Base-by-base conservation (phyloP, 2,113 vertebrate genomes). In the Microtus pennsylvanicus region DNA sequence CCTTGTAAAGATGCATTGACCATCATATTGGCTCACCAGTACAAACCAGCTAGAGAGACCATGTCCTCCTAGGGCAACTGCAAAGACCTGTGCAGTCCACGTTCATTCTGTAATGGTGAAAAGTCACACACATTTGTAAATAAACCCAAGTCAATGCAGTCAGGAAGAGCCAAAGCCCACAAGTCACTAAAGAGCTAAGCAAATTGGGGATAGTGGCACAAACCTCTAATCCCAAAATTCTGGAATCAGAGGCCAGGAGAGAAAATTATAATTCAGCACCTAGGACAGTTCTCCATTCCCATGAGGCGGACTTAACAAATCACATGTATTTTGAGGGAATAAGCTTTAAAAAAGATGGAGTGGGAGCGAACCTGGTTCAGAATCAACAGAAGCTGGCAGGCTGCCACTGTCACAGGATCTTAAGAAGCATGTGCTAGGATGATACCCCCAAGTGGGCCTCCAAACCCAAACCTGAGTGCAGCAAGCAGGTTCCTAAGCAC, bases 21-120 rank as follows among this genome's bases (percentile, higher is more conserved):
- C 83, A 96, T 93, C 93, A 88, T 93, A 96, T 83, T 90, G 93
- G 75, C 69, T 96, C 65, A 93, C 35, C 61, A 65, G 38, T 96
- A 52, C 82, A 28, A 67, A 88, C 78, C 50, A 90, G 30, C 19
- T 50, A 21, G 6, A 61, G n/a, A 38, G 4, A 58, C 8, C 11
- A 7, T 17, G 22, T 75, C 78, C 50, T 90, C 42, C 76, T 38
- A 94, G 50, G 26, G 26, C n/a, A 80, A 91, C n/a, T 91, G 9
- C 17, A 50, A 87, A 87, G 81, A 94, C n/a, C 80, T 93, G 90
- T 50, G 58, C 58, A 58, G 97, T 76, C 77, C 58, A 87, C 24
- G 87, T 92, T 92, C 94, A 58, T 88, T 96, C 76, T 81, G 26
- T 55, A 91, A 86, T 45, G 83, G 50, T 83, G 80, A 96, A 90